phyloP scores from a whole-genome alignment of 2,113 vertebrate species.

The Dromas ardeola region DNA sequence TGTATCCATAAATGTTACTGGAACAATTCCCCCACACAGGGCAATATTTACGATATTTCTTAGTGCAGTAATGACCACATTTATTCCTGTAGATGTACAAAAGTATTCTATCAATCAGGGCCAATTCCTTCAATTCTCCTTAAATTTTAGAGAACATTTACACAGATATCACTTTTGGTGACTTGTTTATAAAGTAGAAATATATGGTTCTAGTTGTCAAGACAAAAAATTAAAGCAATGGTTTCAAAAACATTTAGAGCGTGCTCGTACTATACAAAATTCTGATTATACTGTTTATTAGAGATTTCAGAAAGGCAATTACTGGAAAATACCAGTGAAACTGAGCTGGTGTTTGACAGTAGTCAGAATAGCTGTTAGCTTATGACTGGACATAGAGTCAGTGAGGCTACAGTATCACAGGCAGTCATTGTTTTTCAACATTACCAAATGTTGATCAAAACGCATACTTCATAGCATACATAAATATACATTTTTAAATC shows the following conservation, averaged over 20 bases:
- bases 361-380: not conserved
- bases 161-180: not conserved
- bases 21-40: not conserved
- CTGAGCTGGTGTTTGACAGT: not conserved
- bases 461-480: not conserved
- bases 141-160: not conserved
- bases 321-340: not conserved
- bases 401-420: accelerated
- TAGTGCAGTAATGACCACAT: not conserved
- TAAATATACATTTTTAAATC: not conserved
- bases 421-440: not conserved
- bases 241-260: not conserved
- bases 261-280: not conserved
- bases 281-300: not conserved
- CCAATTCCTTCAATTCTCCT: not conserved
- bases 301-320: not conserved
- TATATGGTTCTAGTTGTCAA: not conserved
- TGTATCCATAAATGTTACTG: not conserved
- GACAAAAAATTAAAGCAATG: not conserved
- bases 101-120: not conserved
- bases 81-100: not conserved
- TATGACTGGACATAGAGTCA: not conserved
- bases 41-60: not conserved
- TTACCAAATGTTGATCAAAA: not conserved
- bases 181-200: not conserved